Percentiles rank a stretch among this genome's conserved stretches.
Evolutionary conservation across 2,888 invertebrate species (phyloP).

Genomic region (Microplitis manilae): DNA sequence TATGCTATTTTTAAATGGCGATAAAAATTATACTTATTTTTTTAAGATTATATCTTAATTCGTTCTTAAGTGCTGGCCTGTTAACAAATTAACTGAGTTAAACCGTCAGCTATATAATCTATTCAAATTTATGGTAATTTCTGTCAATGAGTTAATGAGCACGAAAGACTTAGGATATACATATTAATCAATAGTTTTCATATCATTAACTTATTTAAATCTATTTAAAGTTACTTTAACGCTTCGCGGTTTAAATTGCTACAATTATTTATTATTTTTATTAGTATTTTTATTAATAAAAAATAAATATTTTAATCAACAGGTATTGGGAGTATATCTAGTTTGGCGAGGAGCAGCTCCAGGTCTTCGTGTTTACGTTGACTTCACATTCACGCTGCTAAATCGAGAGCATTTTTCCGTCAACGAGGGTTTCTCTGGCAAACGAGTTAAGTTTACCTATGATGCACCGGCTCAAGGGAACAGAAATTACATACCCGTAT

Average conservation of each 20-base stretch:
- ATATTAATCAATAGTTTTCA: background rate
- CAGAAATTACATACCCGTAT: conserved; percentile 81
- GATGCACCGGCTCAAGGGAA: conserved; percentile 83
- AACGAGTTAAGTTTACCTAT: conserved; percentile 80
- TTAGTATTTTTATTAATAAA: background rate
- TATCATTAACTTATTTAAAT: background rate
- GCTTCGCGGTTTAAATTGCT: background rate
- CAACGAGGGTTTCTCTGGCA: conserved; percentile 86
- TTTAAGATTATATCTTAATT: too few relatives aligned
- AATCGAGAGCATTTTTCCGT: conserved; percentile 88
- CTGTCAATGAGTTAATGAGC: background rate
- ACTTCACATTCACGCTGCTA: conserved; percentile 85
- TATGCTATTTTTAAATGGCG: too few relatives aligned
- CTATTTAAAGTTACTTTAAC: background rate
- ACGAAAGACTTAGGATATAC: background rate
- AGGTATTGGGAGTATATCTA: conserved; percentile 82
- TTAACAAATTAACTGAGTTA: background rate
- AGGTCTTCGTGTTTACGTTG: conserved; percentile 83
- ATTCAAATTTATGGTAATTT: background rate
- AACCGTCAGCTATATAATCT: background rate
- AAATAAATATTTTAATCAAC: conserved; percentile 14
- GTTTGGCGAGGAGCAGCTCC: conserved; percentile 84
- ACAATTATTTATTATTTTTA: background rate
- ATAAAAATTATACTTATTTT: too few relatives aligned
- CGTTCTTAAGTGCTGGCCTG: background rate